Conservation (phyloP, 2,888 invertebrate genomes). For the Epiblema foenella region DNA sequence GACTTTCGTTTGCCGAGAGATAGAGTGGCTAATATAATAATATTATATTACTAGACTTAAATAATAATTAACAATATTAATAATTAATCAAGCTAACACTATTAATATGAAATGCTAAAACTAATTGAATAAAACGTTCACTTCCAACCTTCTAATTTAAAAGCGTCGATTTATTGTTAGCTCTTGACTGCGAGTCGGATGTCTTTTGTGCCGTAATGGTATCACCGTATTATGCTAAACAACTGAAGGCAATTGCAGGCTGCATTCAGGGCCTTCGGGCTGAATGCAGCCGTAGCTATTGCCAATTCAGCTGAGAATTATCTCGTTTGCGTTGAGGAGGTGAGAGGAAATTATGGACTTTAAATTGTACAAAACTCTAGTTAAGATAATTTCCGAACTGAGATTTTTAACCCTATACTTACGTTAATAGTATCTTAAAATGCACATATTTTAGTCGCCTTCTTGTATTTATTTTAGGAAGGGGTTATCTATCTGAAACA, state of each 20-base stretch:
- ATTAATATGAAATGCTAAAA: no score
- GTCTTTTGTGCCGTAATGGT: slow-evolving; percentile 73
- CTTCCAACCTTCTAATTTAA: slow-evolving; percentile 7
- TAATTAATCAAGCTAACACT: no score
- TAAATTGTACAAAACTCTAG: not conserved
- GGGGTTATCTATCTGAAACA: no score
- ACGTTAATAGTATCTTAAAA: no score
- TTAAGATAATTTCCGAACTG: not conserved
- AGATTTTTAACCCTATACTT: not conserved
- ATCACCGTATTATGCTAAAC: slow-evolving; percentile 81
- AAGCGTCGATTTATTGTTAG: slow-evolving; percentile 46
- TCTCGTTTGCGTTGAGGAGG: slow-evolving; percentile 61
- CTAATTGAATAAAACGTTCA: slow-evolving; percentile 5
- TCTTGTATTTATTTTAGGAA: not conserved
- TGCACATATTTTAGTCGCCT: no score
- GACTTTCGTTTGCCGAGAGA: no score
- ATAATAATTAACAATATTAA: no score
- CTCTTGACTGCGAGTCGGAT: slow-evolving; percentile 53
- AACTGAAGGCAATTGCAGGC: slow-evolving; percentile 71
- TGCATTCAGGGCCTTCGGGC: slow-evolving; percentile 62
- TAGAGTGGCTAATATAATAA: no score
- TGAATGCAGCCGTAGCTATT: slow-evolving; percentile 65
- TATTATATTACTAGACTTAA: no score
- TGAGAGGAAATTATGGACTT: slow-evolving; percentile 54
- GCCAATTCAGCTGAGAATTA: slow-evolving; percentile 71